A percentile compares a stretch with the other conserved stretches of the same genome.
Conservation (phyloP, 2,797 vertebrate genomes). For the Anniella stebbinsi region DNA sequence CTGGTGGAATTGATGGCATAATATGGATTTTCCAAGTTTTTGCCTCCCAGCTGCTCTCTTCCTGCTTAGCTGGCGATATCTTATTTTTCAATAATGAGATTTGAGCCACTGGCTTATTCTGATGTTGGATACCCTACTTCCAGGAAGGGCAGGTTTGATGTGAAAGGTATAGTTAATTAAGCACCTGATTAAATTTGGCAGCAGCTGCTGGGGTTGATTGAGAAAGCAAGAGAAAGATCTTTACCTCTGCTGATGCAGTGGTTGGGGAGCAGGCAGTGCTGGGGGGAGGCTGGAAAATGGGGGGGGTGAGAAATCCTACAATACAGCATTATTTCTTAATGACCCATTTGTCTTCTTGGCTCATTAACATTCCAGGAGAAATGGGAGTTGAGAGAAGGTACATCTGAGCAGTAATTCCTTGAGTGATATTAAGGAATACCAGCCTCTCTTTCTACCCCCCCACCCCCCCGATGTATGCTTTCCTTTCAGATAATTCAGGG, state of each 20-base stretch:
- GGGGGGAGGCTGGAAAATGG: background rate
- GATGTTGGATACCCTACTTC: rapidly evolving
- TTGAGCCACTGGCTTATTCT: background rate
- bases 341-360: slow-evolving; percentile 78
- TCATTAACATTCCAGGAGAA: slow-evolving; percentile 74
- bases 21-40: background rate
- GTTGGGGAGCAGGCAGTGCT: slow-evolving; percentile 47
- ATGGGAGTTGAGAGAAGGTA: slow-evolving; percentile 70
- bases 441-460: background rate
- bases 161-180: slow-evolving; percentile 61
- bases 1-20: background rate
- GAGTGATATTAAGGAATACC: slow-evolving; percentile 60
- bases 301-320: slow-evolving; percentile 74
- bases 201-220: slow-evolving; percentile 37
- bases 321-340: slow-evolving; percentile 79
- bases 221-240: slow-evolving; percentile 62
- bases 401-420: slow-evolving; percentile 67
- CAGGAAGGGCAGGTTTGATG: background rate
- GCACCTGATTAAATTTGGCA: slow-evolving; percentile 73
- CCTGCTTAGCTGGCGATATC: background rate
- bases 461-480: too few relatives aligned
- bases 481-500: background rate
- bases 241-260: slow-evolving; percentile 77
- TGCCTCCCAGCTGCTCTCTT: background rate
- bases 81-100: background rate